These are phyloP conservation scores for Andricus curvator DNA, from an alignment of 2,888 invertebrate species.

Conservation along the genomic window DNA sequence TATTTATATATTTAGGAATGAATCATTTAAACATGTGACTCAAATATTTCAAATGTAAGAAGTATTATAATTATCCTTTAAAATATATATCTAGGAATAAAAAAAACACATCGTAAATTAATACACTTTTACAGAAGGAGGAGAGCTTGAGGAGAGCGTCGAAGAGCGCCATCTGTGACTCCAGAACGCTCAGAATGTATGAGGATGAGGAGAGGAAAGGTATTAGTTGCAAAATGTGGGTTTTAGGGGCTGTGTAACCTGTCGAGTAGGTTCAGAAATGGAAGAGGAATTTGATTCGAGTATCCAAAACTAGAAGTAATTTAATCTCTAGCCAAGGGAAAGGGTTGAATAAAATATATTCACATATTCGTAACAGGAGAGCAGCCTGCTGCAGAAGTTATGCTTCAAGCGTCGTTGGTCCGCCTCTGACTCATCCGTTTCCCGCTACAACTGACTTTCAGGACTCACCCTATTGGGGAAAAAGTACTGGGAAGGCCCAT, in stretches of 20 bases:
- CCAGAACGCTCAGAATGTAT: neutral
- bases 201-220: neutral
- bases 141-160: neutral
- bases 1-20: too few species aligned
- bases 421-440: neutral
- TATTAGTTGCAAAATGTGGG: neutral
- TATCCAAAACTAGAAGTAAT: conserved; percentile 67
- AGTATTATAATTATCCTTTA: neutral
- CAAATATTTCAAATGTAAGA: too few species aligned
- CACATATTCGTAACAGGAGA: conserved; percentile 77
- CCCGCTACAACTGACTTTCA: neutral
- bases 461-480: neutral
- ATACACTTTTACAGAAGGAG: neutral
- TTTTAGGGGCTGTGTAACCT: conserved; percentile 4
- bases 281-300: conserved; percentile 20
- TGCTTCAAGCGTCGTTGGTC: neutral
- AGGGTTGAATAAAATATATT: conserved; percentile 79
- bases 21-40: too few species aligned
- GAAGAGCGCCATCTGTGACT: too few species aligned
- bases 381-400: conserved; percentile 55
- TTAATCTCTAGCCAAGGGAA: conserved; percentile 74
- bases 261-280: conserved; percentile 10
- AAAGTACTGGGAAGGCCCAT: neutral
- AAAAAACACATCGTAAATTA: neutral
- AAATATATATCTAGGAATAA: neutral